Evolutionary conservation across 2,797 vertebrate genomes (phyloP).

Genomic region (Melanogrammus aeglefinus): DNA sequence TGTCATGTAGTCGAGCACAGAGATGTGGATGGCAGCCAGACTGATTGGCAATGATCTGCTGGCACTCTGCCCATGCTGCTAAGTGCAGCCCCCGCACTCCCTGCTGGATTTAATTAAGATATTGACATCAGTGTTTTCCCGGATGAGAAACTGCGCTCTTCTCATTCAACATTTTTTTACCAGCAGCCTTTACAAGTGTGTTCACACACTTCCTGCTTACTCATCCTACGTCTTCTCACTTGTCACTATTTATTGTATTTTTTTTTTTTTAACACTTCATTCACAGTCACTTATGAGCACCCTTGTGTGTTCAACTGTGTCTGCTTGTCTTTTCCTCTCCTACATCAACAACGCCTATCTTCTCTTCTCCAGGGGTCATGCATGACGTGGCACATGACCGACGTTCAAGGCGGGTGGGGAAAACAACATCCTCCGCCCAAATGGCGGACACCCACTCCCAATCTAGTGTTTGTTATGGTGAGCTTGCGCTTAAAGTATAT

Average conservation of each 20-base stretch:
- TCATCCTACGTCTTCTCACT: not conserved
- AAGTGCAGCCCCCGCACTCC: slow-evolving; percentile 53
- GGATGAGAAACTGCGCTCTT: slow-evolving; percentile 38
- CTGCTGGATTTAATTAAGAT: slow-evolving; percentile 73
- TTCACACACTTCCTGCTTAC: slow-evolving; percentile 21
- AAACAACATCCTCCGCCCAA: slow-evolving; percentile 47
- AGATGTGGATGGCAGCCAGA: slow-evolving; percentile 55
- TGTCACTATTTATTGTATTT: slow-evolving; percentile 4
- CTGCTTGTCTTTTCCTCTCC: not conserved
- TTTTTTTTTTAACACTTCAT: slow-evolving; percentile 16
- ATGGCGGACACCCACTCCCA: slow-evolving; percentile 50
- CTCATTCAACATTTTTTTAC: slow-evolving; percentile 51
- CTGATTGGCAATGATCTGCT: slow-evolving; percentile 67
- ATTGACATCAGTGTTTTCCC: slow-evolving; percentile 69
- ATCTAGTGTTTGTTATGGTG: slow-evolving; percentile 61
- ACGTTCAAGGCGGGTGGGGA: slow-evolving; percentile 38
- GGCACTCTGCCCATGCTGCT: slow-evolving; percentile 63
- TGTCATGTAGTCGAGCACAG: slow-evolving; percentile 54
- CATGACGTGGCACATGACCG: slow-evolving; percentile 51
- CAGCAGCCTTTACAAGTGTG: slow-evolving; percentile 23
- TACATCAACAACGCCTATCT: slow-evolving; percentile 11
- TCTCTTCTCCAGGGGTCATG: slow-evolving; percentile 40
- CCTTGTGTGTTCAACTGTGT: not conserved
- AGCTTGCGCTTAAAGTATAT: slow-evolving; percentile 22
- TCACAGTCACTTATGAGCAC: not conserved